These are phyloP conservation scores for Drosophila lini DNA, from an alignment of 1,140 invertebrate genomes.

Conservation along the genomic window DNA sequence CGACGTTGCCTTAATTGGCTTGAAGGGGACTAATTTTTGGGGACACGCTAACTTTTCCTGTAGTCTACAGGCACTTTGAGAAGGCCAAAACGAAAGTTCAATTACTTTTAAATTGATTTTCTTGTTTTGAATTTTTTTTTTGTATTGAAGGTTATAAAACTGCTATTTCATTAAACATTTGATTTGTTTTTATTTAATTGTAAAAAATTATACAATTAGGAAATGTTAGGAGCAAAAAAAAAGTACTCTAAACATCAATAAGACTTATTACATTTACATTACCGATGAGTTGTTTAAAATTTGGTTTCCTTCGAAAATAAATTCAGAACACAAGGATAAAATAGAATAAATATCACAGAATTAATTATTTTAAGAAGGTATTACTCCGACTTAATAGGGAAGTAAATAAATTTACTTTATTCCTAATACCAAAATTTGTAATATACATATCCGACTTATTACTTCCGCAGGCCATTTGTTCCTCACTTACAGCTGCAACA, in stretches of 20 bases:
- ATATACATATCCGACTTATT: not conserved
- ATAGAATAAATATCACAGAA: too few species aligned
- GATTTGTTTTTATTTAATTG: not conserved
- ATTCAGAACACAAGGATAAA: too few species aligned
- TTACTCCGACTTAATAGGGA: not conserved
- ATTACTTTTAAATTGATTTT: not conserved
- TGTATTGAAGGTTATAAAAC: not conserved
- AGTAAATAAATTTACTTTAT: not conserved
- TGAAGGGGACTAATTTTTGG: not conserved
- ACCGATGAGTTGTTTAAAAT: too few species aligned
- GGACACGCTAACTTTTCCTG: not conserved
- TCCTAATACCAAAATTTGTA: not conserved
- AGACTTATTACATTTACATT: too few species aligned
- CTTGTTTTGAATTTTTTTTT: too few species aligned
- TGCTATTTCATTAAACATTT: too few species aligned
- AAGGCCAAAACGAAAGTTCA: not conserved
- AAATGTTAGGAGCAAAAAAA: too few species aligned
- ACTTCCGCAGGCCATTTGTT: not conserved
- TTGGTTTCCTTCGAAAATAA: too few species aligned
- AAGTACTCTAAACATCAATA: too few species aligned
- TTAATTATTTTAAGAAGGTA: too few species aligned
- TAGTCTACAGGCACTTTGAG: not conserved
- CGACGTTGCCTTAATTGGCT: conserved; percentile 15
- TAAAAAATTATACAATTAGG: not conserved
- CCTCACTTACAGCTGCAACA: not conserved